Conservation (phyloP, 2,888 invertebrate genomes). For the Microplitis deprimator region DNA sequence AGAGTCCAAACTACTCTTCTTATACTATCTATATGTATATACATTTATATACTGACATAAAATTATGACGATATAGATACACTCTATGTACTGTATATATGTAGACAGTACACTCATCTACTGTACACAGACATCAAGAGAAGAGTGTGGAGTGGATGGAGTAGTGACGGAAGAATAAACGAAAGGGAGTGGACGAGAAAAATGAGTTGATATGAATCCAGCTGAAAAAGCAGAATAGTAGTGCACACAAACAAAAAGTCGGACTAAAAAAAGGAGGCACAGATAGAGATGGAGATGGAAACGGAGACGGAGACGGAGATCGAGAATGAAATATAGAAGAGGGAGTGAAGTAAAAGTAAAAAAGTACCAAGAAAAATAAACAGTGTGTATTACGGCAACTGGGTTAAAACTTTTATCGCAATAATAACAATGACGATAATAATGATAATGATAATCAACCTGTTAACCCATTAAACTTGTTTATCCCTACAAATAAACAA, state of each 20-base stretch:
- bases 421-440: slow-evolving; percentile 1
- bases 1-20: slow-evolving; percentile 2
- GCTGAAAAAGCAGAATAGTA: background rate
- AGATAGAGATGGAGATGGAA: background rate
- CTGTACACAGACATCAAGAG: background rate
- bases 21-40: too few species aligned
- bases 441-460: background rate
- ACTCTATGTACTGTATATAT: too few species aligned
- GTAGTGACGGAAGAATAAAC: slow-evolving; percentile 19
- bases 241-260: background rate
- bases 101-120: too few species aligned
- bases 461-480: background rate
- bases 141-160: background rate
- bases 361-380: background rate
- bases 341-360: background rate
- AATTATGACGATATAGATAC: too few species aligned
- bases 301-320: slow-evolving; percentile 19
- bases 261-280: background rate
- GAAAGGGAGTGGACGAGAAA: slow-evolving; percentile 5
- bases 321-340: slow-evolving; percentile 4
- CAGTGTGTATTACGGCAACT: background rate
- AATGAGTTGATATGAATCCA: background rate
- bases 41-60: too few species aligned
- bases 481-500: background rate
- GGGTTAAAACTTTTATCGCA: slow-evolving; percentile 3